Conservation (phyloP, 2,797 vertebrate genomes). For the Sphenodon punctatus region DNA sequence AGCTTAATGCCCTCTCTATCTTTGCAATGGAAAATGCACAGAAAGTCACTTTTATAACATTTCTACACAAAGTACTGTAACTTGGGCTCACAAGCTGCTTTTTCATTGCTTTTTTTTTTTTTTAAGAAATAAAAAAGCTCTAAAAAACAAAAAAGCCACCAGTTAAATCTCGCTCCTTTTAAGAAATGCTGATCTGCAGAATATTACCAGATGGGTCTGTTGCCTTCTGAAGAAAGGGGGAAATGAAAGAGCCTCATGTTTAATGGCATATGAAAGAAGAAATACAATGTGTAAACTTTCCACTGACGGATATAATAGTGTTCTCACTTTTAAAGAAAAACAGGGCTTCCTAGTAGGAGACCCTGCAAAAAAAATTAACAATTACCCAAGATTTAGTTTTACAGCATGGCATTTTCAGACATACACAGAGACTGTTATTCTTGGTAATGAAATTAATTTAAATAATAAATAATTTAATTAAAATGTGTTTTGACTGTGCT, state of each 20-base stretch:
- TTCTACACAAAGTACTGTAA: conserved; percentile 18
- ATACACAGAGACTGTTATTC: conserved; percentile 62
- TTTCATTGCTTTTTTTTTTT: conserved; percentile 60
- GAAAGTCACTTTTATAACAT: conserved; percentile 35
- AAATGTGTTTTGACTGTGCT: conserved; percentile 49
- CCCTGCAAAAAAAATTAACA: conserved; percentile 62
- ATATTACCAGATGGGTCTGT: conserved; percentile 67
- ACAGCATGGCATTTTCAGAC: conserved; percentile 49
- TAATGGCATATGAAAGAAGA: conserved; percentile 62
- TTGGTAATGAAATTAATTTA: conserved; percentile 69
- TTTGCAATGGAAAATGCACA: neutral
- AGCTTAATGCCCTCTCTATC: neutral
- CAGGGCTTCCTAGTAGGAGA: conserved; percentile 62
- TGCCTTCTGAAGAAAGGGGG: conserved; percentile 64
- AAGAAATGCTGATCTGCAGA: conserved; percentile 67
- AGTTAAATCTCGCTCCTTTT: conserved; percentile 63
- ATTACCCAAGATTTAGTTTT: conserved; percentile 51
- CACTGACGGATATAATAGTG: conserved; percentile 65
- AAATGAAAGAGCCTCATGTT: conserved; percentile 66
- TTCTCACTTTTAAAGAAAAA: conserved; percentile 71
- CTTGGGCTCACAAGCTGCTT: conserved; percentile 43
- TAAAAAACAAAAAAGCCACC: conserved; percentile 61
- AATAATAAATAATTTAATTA: conserved; percentile 63
- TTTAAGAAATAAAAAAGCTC: too few species aligned
- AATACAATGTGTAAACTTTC: conserved; percentile 67